A percentile compares a stretch with the other conserved stretches of the same genome.
Conservation (phyloP, 2,888 invertebrate genomes). For the Phanerotoma sp. region DNA sequence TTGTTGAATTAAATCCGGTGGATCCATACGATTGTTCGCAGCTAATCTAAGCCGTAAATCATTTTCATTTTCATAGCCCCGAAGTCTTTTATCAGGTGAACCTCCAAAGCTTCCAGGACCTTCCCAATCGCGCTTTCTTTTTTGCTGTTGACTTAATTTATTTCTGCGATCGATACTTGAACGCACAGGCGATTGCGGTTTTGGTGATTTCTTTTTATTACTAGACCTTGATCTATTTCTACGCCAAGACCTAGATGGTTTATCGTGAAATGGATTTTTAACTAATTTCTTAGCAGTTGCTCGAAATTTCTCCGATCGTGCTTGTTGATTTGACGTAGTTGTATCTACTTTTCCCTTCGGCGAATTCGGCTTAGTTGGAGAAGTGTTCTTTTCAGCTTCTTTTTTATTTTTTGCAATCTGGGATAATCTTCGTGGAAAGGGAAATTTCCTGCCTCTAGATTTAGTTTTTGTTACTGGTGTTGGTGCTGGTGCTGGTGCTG, state of each 20-base stretch:
- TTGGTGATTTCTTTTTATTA: not conserved
- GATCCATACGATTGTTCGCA: slow-evolving; percentile 38
- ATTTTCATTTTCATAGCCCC: slow-evolving; percentile 35
- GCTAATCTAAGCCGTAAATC: slow-evolving; percentile 47
- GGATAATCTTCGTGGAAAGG: slow-evolving; percentile 2
- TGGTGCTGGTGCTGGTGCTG: too few relatives aligned
- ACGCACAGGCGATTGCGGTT: not conserved
- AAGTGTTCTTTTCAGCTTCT: slow-evolving; percentile 1
- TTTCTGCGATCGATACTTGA: not conserved
- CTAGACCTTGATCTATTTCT: not conserved
- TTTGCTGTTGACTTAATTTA: slow-evolving; percentile 8
- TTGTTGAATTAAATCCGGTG: slow-evolving; percentile 45
- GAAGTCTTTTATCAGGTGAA: slow-evolving; percentile 40
- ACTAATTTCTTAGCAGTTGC: slow-evolving; percentile 4
- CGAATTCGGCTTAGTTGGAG: not conserved
- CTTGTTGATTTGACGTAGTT: not conserved
- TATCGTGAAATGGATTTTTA: slow-evolving; percentile 22
- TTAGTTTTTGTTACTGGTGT: slow-evolving; percentile 2
- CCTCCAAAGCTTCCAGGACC: slow-evolving; percentile 26
- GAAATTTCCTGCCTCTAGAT: not conserved
- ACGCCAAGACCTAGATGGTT: not conserved
- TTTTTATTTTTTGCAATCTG: slow-evolving; percentile 10
- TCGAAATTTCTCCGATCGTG: not conserved
- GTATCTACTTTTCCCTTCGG: too few relatives aligned
- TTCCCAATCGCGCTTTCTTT: slow-evolving; percentile 31